Base-by-base conservation (phyloP, 2,888 invertebrate species). In the Cerastis rubricosa region DNA sequence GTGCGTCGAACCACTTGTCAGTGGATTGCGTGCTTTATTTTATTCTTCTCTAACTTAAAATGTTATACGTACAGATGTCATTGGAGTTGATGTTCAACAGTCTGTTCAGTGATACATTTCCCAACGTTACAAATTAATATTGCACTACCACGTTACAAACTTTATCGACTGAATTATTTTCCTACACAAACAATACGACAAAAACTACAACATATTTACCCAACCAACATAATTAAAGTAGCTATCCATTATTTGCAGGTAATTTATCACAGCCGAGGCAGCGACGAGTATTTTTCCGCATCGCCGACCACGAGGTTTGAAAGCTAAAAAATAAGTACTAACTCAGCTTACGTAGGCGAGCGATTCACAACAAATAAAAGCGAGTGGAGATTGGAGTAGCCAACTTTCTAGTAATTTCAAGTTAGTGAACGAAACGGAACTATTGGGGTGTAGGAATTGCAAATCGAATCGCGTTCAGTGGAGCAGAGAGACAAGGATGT, bases 401-500 rank as follows among this genome's bases (percentile, higher is more conserved):
- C 89, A 93, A 94, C 90, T 92, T 92, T 89, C 87, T 90, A 92
- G 93, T 94, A 94, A 95, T 94, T 95, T 94, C 92, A 93, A 93
- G 94, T 92, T 93, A 91, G 90, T 88, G 92, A 94, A 93, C 92
- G 91, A 93, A 93, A 91, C 90, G 91, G 87, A 92, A 91, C 92
- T 93, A 94, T 92, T 92, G 91, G 91, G 92, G 93, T 93, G 94
- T 94, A 91, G 92, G 91, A 94, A 95, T 95, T 93, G 93, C 91
- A 93, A 94, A 95, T 95, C 95, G 94, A 91, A 91, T 94, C 91
- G 91, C 91, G 93, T 93, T 94, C 91, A 90, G 89, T 91, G 85
- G 89, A 94, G 94, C 88, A 92, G 92, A 94, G 94, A 95, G 94
- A 94, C 95, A 94, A 94, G 93, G 93, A 94, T 94, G 94, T 94